phyloP scores from a whole-genome alignment of 2,888 invertebrate genomes.

The Byasa hedistus region DNA sequence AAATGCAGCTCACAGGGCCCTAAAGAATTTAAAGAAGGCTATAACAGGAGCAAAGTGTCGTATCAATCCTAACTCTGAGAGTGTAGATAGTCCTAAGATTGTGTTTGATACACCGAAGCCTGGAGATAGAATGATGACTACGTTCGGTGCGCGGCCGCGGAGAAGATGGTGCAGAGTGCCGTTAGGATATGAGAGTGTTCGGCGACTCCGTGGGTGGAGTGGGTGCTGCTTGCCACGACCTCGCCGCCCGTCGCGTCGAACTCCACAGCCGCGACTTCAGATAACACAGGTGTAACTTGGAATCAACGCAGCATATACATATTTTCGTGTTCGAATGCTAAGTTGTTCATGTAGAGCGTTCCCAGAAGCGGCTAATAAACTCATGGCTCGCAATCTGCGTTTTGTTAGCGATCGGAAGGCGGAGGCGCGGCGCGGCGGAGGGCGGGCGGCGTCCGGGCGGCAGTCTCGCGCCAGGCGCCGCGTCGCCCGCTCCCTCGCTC shows the following conservation, averaged over 20 bases:
- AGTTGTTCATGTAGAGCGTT: slow-evolving; percentile 53
- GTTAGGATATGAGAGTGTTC: slow-evolving; percentile 52
- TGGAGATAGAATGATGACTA: slow-evolving; percentile 69
- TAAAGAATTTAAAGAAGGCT: slow-evolving; percentile 63
- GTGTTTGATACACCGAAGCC: slow-evolving; percentile 69
- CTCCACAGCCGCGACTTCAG: slow-evolving; percentile 62
- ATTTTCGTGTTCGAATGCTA: slow-evolving; percentile 28
- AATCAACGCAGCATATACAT: background rate
- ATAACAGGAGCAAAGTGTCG: slow-evolving; percentile 66
- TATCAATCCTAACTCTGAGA: slow-evolving; percentile 58
- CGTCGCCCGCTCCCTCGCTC: slow-evolving; percentile 63
- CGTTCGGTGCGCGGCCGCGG: slow-evolving; percentile 63
- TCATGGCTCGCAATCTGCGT: slow-evolving; percentile 71
- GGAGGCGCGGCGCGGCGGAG: slow-evolving; percentile 49
- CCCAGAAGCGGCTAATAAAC: slow-evolving; percentile 75
- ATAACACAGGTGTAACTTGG: slow-evolving; percentile 74
- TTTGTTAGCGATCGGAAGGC: slow-evolving; percentile 61
- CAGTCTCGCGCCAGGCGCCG: slow-evolving; percentile 77
- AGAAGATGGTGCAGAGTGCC: slow-evolving; percentile 60
- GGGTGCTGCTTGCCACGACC: slow-evolving; percentile 60
- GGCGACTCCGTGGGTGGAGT: slow-evolving; percentile 52
- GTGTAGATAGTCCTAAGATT: slow-evolving; percentile 70
- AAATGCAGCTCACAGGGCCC: slow-evolving; percentile 54
- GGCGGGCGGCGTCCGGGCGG: slow-evolving; percentile 52
- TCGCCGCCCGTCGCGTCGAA: slow-evolving; percentile 56